Conservation (phyloP, 1,140 invertebrate genomes). For the Aphaenogaster ashmeadi region DNA sequence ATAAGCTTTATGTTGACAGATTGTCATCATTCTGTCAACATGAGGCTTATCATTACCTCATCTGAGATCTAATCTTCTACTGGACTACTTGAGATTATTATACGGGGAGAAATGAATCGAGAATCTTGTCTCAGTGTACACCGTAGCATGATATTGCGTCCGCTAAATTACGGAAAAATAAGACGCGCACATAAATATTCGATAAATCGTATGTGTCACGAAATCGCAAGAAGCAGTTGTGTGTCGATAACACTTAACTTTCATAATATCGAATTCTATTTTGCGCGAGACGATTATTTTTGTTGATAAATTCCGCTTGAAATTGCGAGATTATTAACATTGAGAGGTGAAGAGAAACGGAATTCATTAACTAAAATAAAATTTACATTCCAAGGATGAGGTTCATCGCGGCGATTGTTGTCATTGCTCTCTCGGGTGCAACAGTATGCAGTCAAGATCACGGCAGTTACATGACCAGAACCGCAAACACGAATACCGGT, state of each 20-base stretch:
- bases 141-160: too few species aligned
- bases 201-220: too few species aligned
- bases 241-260: background rate
- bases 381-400: constrained; percentile 74
- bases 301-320: background rate
- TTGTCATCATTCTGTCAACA: too few species aligned
- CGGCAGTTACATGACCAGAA: constrained; percentile 70
- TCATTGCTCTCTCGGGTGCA: constrained; percentile 76
- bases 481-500: constrained; percentile 69
- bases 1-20: too few species aligned
- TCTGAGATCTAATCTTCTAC: too few species aligned
- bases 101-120: too few species aligned
- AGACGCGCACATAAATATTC: too few species aligned
- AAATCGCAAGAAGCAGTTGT: too few species aligned
- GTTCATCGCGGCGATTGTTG: constrained; percentile 74
- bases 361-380: background rate
- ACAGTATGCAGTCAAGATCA: constrained; percentile 72
- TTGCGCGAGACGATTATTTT: constrained; percentile 9
- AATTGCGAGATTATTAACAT: background rate
- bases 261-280: background rate
- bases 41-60: too few species aligned
- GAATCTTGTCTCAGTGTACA: too few species aligned
- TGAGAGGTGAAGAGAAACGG: background rate
- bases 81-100: too few species aligned
- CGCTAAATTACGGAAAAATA: too few species aligned